A percentile compares a stretch with the other conserved stretches of the same genome.
Evolutionary conservation across 2,888 invertebrate genomes (phyloP).

Genomic region (Lissocephala sabroskyi): DNA sequence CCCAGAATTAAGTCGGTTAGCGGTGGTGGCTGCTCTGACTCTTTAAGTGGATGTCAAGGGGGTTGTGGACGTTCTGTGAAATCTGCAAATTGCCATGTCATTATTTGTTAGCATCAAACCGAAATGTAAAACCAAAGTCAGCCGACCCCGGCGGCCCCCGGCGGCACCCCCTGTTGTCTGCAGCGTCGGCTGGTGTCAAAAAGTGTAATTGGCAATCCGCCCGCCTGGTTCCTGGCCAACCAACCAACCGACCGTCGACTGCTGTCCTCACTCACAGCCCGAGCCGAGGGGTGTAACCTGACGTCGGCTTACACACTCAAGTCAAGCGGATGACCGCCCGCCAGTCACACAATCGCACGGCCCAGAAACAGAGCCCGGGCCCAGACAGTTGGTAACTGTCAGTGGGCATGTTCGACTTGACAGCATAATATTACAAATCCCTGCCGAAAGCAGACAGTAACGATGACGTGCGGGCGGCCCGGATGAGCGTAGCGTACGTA

Average conservation of each 20-base stretch:
- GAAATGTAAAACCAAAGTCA: conserved; percentile 20
- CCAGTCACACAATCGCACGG: conserved; percentile 3
- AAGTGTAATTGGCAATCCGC: conserved; percentile 67
- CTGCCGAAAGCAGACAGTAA: conserved; percentile 66
- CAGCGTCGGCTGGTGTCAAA: conserved; percentile 54
- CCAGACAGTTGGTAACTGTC: conserved; percentile 61
- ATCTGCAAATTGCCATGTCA: conserved; percentile 71
- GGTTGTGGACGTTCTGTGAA: conserved; percentile 59
- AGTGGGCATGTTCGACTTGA: conserved; percentile 63
- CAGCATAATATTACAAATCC: conserved; percentile 68
- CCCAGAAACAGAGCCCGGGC: no score
- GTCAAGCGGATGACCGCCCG: conserved; percentile 45
- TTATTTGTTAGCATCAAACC: conserved; percentile 69
- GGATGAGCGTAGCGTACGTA: neutral
- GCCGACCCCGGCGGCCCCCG: conserved; percentile 19
- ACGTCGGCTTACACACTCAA: conserved; percentile 52
- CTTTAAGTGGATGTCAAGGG: conserved; percentile 21
- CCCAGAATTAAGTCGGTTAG: conserved; percentile 62
- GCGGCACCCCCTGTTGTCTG: conserved; percentile 15
- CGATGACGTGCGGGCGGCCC: conserved; percentile 46
- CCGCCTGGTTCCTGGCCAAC: conserved; percentile 17
- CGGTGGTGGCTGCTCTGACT: conserved; percentile 18
- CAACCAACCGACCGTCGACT: neutral
- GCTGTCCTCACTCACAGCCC: conserved; percentile 1
- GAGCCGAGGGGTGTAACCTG: conserved; percentile 37